phyloP scores from a whole-genome alignment of 2,113 vertebrate genomes.

The Cheirogaleus medius region DNA sequence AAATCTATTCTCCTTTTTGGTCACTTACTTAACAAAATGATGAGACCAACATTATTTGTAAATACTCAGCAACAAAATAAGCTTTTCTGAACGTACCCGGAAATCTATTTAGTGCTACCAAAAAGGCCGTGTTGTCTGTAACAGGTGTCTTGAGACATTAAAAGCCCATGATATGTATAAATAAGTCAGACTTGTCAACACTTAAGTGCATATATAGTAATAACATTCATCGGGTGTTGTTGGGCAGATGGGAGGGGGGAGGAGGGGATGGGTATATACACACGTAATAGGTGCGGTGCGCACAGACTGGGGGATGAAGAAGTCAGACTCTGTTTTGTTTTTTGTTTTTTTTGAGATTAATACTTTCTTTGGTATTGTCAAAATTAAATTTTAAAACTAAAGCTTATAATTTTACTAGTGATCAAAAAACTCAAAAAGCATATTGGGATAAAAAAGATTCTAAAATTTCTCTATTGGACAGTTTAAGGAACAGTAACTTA shows the following conservation, averaged over 20 bases:
- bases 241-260: too few species aligned
- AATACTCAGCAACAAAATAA: neutral
- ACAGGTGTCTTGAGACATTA: conserved; percentile 1
- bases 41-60: neutral
- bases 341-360: neutral
- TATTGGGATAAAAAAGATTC: neutral
- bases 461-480: neutral
- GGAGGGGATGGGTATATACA: too few species aligned
- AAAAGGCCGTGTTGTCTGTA: neutral
- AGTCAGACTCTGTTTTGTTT: neutral
- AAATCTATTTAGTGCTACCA: neutral
- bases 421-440: neutral
- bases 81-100: neutral
- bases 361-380: neutral
- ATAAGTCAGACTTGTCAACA: neutral
- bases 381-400: neutral
- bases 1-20: conserved; percentile 1
- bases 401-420: neutral
- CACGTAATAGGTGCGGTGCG: too few species aligned
- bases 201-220: too few species aligned
- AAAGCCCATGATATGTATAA: neutral
- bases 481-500: conserved; percentile 14
- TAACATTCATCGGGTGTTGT: too few species aligned
- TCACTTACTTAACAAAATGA: neutral
- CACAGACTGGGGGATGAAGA: neutral